phyloP scores from a whole-genome alignment of 2,888 invertebrate species.

The Apodemia mormo region DNA sequence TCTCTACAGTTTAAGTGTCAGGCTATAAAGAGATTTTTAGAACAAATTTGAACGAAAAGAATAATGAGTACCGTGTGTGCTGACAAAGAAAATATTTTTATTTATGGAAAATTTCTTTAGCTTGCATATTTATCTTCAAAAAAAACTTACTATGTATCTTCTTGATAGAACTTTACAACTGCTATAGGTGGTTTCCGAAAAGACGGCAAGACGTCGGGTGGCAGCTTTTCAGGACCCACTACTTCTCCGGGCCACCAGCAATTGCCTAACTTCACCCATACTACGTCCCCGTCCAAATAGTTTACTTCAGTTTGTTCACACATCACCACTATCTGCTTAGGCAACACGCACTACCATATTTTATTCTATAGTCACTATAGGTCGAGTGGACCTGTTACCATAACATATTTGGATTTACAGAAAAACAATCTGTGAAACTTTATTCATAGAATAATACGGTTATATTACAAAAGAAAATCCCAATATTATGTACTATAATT shows the following conservation, averaged over 20 bases:
- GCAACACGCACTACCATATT: constrained; percentile 77
- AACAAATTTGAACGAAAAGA: neutral
- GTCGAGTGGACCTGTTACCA: constrained; percentile 64
- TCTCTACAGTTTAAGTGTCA: neutral
- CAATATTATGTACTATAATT: constrained; percentile 53
- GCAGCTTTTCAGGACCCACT: constrained; percentile 82
- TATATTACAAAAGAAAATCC: constrained; percentile 35
- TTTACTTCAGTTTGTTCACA: constrained; percentile 85
- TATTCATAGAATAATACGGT: constrained; percentile 39
- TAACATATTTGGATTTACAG: constrained; percentile 46
- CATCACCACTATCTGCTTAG: constrained; percentile 81
- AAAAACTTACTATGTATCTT: constrained; percentile 88
- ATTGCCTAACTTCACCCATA: constrained; percentile 91
- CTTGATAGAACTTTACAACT: constrained; percentile 92
- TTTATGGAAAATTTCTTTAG: neutral
- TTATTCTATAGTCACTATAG: constrained; percentile 54
- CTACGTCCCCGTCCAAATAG: constrained; percentile 89
- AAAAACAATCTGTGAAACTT: constrained; percentile 38
- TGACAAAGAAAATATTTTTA: neutral
- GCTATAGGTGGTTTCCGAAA: constrained; percentile 88
- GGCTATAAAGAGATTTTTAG: neutral
- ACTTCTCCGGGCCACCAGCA: constrained; percentile 95
- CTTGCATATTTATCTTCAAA: neutral
- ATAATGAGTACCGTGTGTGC: neutral
- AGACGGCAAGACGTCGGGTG: constrained; percentile 84